phyloP scores from a whole-genome alignment of 1,140 invertebrate genomes.

The Calliopsis andreniformis region DNA sequence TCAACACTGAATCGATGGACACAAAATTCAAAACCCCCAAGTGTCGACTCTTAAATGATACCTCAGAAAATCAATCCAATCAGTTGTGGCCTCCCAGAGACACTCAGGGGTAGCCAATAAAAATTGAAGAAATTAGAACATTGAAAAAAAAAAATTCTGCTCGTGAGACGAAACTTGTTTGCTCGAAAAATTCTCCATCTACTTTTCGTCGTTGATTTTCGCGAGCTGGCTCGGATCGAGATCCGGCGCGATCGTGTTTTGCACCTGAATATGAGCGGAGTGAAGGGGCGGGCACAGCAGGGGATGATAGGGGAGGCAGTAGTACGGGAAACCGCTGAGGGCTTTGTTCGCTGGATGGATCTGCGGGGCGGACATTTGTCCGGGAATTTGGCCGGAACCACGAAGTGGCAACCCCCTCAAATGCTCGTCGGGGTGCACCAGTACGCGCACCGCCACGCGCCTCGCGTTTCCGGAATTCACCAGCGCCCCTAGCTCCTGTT shows the following conservation, averaged over 20 bases:
- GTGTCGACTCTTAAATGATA: background rate
- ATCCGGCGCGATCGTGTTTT: conserved; percentile 69
- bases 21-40: background rate
- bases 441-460: conserved; percentile 77
- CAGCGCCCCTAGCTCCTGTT: conserved; percentile 78
- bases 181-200: too few species aligned
- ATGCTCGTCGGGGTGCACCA: conserved; percentile 79
- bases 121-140: too few species aligned
- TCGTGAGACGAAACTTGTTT: too few species aligned
- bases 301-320: conserved; percentile 80
- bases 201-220: conserved; percentile 73
- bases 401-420: conserved; percentile 74
- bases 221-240: conserved; percentile 71
- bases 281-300: conserved; percentile 77
- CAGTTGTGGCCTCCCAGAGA: too few species aligned
- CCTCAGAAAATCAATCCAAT: background rate
- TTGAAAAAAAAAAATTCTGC: too few species aligned
- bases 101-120: too few species aligned
- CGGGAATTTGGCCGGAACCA: conserved; percentile 73
- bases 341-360: conserved; percentile 77
- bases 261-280: conserved; percentile 76
- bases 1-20: background rate
- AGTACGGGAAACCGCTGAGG: conserved; percentile 78
- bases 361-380: conserved; percentile 73
- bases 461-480: conserved; percentile 78